These are phyloP conservation scores for Euclidia mi DNA, from an alignment of 2,888 invertebrate species.

Conservation along the genomic window DNA sequence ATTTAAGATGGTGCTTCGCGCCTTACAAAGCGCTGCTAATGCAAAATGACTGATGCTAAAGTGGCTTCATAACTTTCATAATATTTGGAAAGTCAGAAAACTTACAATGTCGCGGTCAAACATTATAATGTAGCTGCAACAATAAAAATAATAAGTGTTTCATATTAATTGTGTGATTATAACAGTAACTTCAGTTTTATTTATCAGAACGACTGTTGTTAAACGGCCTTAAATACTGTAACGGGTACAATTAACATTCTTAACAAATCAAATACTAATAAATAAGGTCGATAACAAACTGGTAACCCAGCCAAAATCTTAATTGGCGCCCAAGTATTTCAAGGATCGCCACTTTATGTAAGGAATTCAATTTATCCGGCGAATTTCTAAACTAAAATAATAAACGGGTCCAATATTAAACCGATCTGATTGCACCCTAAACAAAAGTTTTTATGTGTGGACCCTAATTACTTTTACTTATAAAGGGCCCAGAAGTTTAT, in stretches of 20 bases:
- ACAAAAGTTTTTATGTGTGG: slow-evolving; percentile 27
- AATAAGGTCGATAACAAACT: slow-evolving; percentile 27
- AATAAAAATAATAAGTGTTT: too few species aligned
- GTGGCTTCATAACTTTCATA: too few species aligned
- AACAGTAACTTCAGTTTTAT: background rate
- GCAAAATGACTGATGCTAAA: too few species aligned
- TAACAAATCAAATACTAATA: slow-evolving; percentile 26
- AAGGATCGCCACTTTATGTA: slow-evolving; percentile 32
- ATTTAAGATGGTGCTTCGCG: too few species aligned
- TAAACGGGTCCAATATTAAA: slow-evolving; percentile 37
- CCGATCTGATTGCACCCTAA: slow-evolving; percentile 18
- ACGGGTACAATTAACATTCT: slow-evolving; percentile 20
- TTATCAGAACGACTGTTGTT: background rate
- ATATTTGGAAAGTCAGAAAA: too few species aligned
- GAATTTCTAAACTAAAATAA: slow-evolving; percentile 39
- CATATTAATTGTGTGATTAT: background rate
- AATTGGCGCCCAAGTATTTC: slow-evolving; percentile 42
- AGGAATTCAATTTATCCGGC: slow-evolving; percentile 35
- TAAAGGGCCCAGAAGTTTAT: background rate
- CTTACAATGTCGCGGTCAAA: too few species aligned
- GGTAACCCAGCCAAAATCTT: slow-evolving; percentile 29
- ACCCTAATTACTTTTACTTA: slow-evolving; percentile 17
- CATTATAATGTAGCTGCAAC: too few species aligned
- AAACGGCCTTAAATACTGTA: slow-evolving; percentile 10
- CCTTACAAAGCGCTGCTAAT: too few species aligned